These are phyloP conservation scores for Drosophila tropicalis DNA, from an alignment of 1,140 invertebrate species.

Conservation along the genomic window DNA sequence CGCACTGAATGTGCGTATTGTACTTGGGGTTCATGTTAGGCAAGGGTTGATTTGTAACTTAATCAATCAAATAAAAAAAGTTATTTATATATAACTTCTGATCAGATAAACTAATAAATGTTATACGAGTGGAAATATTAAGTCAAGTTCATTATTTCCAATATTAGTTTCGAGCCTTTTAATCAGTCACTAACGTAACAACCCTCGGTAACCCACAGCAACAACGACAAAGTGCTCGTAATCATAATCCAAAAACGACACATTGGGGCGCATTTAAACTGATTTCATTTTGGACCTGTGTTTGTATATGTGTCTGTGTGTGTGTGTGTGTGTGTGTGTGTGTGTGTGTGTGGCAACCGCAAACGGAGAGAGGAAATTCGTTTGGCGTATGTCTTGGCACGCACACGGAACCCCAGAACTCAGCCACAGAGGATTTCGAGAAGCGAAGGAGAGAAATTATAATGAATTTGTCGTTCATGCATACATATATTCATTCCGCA, in stretches of 20 bases:
- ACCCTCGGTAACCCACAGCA: slow-evolving; percentile 32
- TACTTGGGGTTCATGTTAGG: neutral
- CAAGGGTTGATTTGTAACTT: slow-evolving; percentile 19
- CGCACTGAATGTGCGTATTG: slow-evolving; percentile 18
- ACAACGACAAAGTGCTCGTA: slow-evolving; percentile 38
- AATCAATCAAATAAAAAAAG: neutral
- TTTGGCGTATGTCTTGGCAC: slow-evolving; percentile 66
- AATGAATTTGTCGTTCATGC: slow-evolving; percentile 77
- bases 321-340: neutral
- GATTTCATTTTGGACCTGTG: slow-evolving; percentile 69
- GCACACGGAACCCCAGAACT: slow-evolving; percentile 57
- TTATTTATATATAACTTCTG: too few species aligned
- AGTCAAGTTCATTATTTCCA: neutral
- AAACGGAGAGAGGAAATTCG: slow-evolving; percentile 51
- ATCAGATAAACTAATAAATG: too few species aligned
- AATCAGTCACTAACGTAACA: slow-evolving; percentile 26
- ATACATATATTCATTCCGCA: slow-evolving; percentile 42
- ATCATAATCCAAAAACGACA: slow-evolving; percentile 75
- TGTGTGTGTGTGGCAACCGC: slow-evolving; percentile 34
- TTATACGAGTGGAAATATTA: neutral
- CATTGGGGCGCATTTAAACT: slow-evolving; percentile 78
- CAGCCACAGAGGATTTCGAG: slow-evolving; percentile 36
- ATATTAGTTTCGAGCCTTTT: neutral
- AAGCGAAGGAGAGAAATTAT: slow-evolving; percentile 54
- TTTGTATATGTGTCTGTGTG: slow-evolving; percentile 12